Conservation (phyloP, 2,888 invertebrate genomes). For the Plusia festucae region DNA sequence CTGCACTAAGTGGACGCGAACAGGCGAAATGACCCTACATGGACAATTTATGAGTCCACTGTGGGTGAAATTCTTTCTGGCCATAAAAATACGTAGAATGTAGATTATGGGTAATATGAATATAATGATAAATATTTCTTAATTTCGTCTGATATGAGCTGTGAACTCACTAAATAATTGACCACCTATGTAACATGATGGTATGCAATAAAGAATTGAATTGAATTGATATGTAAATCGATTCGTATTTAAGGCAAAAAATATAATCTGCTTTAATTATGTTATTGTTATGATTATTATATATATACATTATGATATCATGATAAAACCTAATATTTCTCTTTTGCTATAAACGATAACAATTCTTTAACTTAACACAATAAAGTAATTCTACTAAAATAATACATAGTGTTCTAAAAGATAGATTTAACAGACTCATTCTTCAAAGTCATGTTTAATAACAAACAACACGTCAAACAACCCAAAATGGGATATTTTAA, state of each 20-base stretch:
- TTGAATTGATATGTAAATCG: background rate
- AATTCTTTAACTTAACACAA: background rate
- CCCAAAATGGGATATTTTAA: conserved; percentile 53
- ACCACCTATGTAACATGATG: no score
- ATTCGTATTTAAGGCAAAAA: no score
- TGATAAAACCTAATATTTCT: background rate
- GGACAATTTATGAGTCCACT: conserved; percentile 47
- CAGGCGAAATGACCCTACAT: no score
- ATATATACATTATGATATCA: background rate
- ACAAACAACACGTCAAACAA: conserved; percentile 61
- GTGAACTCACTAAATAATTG: no score
- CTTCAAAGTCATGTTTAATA: conserved; percentile 61
- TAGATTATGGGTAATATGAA: conserved; percentile 31
- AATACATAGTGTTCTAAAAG: conserved; percentile 9
- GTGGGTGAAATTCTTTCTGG: conserved; percentile 43
- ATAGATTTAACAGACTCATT: conserved; percentile 41
- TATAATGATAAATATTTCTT: conserved; percentile 13
- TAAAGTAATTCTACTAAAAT: background rate
- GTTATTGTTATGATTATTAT: background rate
- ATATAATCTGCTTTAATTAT: no score
- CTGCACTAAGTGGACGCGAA: no score
- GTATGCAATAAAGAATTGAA: no score
- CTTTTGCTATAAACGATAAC: background rate
- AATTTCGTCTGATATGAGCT: no score
- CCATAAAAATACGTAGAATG: conserved; percentile 42